Evolutionary conservation across 2,888 invertebrate species (phyloP).

Genomic region (Osmoderma eremita): DNA sequence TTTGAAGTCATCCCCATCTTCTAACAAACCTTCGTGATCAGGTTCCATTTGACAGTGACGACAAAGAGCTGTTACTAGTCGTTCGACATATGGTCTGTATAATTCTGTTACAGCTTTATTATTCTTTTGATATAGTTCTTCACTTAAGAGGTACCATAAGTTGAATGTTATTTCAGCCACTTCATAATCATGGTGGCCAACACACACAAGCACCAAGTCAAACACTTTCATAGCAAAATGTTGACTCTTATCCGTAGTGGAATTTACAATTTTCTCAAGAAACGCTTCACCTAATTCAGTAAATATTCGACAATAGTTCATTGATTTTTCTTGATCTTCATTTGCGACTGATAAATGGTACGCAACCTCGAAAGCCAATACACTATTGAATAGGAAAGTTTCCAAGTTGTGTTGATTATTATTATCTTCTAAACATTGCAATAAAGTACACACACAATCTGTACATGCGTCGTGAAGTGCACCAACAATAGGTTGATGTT

Average conservation of each 20-base stretch:
- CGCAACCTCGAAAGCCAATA: slow-evolving; percentile 81
- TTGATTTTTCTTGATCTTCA: slow-evolving; percentile 93
- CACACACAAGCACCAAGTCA: slow-evolving; percentile 89
- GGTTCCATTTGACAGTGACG: slow-evolving; percentile 95
- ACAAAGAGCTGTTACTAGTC: slow-evolving; percentile 88
- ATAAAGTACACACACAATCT: slow-evolving; percentile 87
- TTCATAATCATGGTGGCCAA: slow-evolving; percentile 98
- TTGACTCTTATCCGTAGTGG: slow-evolving; percentile 69
- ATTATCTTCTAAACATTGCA: slow-evolving; percentile 84
- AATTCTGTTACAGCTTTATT: slow-evolving; percentile 80
- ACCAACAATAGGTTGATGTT: slow-evolving; percentile 52
- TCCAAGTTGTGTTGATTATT: slow-evolving; percentile 80
- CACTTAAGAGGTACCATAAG: slow-evolving; percentile 95
- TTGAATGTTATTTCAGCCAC: slow-evolving; percentile 94
- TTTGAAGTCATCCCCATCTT: slow-evolving; percentile 85
- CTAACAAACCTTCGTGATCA: slow-evolving; percentile 88
- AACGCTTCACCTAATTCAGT: slow-evolving; percentile 94
- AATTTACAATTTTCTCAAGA: slow-evolving; percentile 80
- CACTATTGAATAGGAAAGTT: slow-evolving; percentile 81
- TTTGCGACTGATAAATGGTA: slow-evolving; percentile 92
- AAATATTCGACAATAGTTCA: slow-evolving; percentile 94
- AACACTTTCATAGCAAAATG: slow-evolving; percentile 86
- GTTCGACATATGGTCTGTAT: slow-evolving; percentile 91
- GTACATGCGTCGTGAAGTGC: slow-evolving; percentile 87
- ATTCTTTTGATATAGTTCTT: slow-evolving; percentile 90